Percentiles rank a stretch among this genome's conserved stretches.
Conservation (phyloP, 1,140 invertebrate genomes). For the Magallana angulata region DNA sequence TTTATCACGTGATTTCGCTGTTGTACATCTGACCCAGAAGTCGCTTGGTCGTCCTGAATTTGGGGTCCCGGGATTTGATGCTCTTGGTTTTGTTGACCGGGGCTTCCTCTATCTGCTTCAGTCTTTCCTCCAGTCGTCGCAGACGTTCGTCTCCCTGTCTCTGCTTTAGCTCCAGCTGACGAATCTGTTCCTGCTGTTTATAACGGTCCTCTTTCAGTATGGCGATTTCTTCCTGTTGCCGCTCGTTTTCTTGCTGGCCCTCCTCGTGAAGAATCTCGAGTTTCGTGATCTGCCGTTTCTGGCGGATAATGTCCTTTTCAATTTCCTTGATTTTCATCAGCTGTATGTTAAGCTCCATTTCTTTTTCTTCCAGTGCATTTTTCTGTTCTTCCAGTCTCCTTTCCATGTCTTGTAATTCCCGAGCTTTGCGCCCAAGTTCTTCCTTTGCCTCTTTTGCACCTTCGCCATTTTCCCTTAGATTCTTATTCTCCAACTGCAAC, state of each 20-base stretch:
- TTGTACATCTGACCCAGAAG: constrained; percentile 38
- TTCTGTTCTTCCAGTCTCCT: constrained; percentile 62
- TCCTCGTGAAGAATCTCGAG: constrained; percentile 63
- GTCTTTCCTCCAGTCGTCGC: constrained; percentile 59
- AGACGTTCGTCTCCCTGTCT: constrained; percentile 60
- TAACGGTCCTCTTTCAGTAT: constrained; percentile 60
- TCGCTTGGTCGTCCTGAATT: constrained; percentile 44
- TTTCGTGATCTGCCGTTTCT: constrained; percentile 61
- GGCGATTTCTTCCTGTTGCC: constrained; percentile 63
- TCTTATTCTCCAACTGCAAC: constrained; percentile 66
- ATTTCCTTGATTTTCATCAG: constrained; percentile 61
- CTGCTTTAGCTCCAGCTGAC: constrained; percentile 60
- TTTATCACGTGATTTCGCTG: constrained; percentile 40
- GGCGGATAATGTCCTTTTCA: constrained; percentile 60
- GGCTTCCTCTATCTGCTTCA: constrained; percentile 58
- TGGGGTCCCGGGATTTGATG: constrained; percentile 40
- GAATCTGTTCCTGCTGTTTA: constrained; percentile 62
- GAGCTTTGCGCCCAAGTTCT: constrained; percentile 59
- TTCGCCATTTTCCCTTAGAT: constrained; percentile 60
- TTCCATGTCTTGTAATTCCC: constrained; percentile 61
- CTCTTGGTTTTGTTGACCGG: neutral
- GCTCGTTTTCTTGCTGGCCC: constrained; percentile 59
- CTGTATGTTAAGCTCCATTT: constrained; percentile 63
- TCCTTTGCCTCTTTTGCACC: constrained; percentile 62
- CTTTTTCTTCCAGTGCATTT: constrained; percentile 61